A percentile compares a stretch with the other conserved stretches of the same genome.
These are phyloP conservation scores for Allygus modestus DNA, from an alignment of 2,888 invertebrate genomes.

Conservation along the genomic window DNA sequence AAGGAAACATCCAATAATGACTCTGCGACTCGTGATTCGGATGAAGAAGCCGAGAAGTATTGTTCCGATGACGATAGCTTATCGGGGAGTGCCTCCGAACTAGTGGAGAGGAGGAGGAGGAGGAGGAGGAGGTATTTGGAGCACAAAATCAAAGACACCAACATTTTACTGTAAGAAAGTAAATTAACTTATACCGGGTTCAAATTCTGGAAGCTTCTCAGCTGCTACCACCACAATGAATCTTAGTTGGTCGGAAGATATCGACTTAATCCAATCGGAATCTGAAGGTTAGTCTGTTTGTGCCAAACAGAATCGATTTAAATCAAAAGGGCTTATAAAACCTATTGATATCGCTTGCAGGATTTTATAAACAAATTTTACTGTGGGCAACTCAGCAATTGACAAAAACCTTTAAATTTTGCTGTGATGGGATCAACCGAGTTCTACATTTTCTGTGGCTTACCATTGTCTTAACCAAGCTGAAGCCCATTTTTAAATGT, in stretches of 20 bases:
- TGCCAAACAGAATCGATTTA: constrained; percentile 30
- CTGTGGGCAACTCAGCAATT: constrained; percentile 26
- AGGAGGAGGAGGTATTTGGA: constrained; percentile 50
- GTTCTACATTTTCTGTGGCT: constrained; percentile 23
- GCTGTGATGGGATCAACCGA: constrained; percentile 42
- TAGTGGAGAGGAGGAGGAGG: constrained; percentile 52
- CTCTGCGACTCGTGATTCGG: constrained; percentile 65
- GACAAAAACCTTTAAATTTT: constrained; percentile 12
- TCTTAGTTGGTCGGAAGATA: constrained; percentile 69
- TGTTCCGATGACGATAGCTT: constrained; percentile 60
- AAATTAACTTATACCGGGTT: constrained; percentile 24
- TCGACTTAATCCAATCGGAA: constrained; percentile 62
- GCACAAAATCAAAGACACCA: constrained; percentile 64
- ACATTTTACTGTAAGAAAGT: constrained; percentile 36
- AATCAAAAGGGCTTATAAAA: constrained; percentile 19
- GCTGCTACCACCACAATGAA: constrained; percentile 66
- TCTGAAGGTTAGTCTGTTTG: constrained; percentile 46
- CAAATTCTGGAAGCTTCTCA: constrained; percentile 61
- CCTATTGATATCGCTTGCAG: constrained; percentile 11
- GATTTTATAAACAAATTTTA: constrained; percentile 32
- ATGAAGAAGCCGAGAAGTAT: constrained; percentile 63
- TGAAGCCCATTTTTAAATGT: constrained; percentile 45
- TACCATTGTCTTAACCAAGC: constrained; percentile 3
- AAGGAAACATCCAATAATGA: constrained; percentile 72
- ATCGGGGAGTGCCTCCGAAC: constrained; percentile 60